phyloP scores from a whole-genome alignment of 2,888 invertebrate genomes.

The Spodoptera exigua region DNA sequence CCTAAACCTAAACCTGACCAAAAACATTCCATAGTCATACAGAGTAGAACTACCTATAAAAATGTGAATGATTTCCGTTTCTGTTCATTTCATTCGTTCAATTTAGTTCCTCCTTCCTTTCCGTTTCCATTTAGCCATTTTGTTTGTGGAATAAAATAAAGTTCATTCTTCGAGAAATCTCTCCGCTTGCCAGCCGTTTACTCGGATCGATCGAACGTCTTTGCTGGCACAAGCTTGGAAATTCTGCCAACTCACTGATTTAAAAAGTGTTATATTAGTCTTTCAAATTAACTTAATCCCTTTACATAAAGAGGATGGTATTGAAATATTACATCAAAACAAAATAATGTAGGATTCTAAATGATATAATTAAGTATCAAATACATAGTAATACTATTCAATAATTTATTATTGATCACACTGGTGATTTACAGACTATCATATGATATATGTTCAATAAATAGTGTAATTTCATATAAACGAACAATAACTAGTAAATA shows the following conservation, averaged over 20 bases:
- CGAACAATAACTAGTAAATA: slow-evolving; percentile 62
- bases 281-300: slow-evolving; percentile 23
- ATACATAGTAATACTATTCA: slow-evolving; percentile 17
- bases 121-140: slow-evolving; percentile 36
- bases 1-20: too few species aligned
- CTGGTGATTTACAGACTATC: slow-evolving; percentile 50
- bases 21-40: too few species aligned
- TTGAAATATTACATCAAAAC: slow-evolving; percentile 22
- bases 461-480: slow-evolving; percentile 58
- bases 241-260: slow-evolving; percentile 64
- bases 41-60: too few species aligned
- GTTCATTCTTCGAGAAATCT: slow-evolving; percentile 60
- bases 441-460: slow-evolving; percentile 34
- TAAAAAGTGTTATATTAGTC: slow-evolving; percentile 51
- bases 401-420: slow-evolving; percentile 30
- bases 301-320: slow-evolving; percentile 23
- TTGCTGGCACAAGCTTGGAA: slow-evolving; percentile 67
- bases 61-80: neutral
- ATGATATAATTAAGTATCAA: slow-evolving; percentile 16
- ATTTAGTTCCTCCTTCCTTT: slow-evolving; percentile 19
- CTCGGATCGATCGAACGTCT: slow-evolving; percentile 63
- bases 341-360: slow-evolving; percentile 28
- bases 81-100: slow-evolving; percentile 23
- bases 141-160: slow-evolving; percentile 10
- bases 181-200: slow-evolving; percentile 69